Percentiles rank a stretch among this genome's conserved stretches.
phyloP scores from a whole-genome alignment of 2,113 vertebrate species.

The Neodontobutis hainanensis region DNA sequence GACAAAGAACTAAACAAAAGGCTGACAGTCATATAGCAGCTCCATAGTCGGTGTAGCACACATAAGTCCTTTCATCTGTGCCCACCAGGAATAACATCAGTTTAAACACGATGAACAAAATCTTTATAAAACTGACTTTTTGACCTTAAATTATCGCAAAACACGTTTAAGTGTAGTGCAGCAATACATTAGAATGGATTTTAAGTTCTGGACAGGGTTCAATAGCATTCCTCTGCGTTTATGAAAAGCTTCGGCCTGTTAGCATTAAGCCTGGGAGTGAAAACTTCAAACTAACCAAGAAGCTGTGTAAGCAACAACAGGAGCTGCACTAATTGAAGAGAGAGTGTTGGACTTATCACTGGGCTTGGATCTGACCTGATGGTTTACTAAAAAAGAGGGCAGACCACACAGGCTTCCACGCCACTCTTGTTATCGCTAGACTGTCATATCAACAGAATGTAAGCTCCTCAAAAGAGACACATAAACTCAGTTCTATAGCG shows the following conservation, averaged over 20 bases:
- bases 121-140: conserved; percentile 2
- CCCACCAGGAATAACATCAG: too few species aligned
- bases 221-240: conserved; percentile 67
- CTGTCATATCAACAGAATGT: not conserved
- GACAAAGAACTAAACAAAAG: conserved; percentile 7
- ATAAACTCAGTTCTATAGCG: not conserved
- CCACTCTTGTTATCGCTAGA: conserved; percentile 22
- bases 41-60: too few species aligned
- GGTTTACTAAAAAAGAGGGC: conserved; percentile 35
- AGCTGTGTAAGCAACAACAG: conserved; percentile 64
- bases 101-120: too few species aligned
- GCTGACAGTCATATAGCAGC: not conserved
- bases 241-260: conserved; percentile 61
- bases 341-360: conserved; percentile 52
- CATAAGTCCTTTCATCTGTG: too few species aligned
- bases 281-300: conserved; percentile 47
- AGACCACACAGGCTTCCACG: conserved; percentile 65
- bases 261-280: conserved; percentile 51
- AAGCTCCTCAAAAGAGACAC: not conserved
- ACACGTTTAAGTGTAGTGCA: conserved; percentile 27
- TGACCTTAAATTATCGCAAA: conserved; percentile 13
- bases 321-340: conserved; percentile 65
- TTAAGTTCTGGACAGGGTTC: conserved; percentile 44
- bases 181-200: conserved; percentile 11
- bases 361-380: conserved; percentile 14